A percentile compares a stretch with the other conserved stretches of the same genome.
Evolutionary conservation across 2,888 invertebrate genomes (phyloP).

Genomic region (Meteorus colon): DNA sequence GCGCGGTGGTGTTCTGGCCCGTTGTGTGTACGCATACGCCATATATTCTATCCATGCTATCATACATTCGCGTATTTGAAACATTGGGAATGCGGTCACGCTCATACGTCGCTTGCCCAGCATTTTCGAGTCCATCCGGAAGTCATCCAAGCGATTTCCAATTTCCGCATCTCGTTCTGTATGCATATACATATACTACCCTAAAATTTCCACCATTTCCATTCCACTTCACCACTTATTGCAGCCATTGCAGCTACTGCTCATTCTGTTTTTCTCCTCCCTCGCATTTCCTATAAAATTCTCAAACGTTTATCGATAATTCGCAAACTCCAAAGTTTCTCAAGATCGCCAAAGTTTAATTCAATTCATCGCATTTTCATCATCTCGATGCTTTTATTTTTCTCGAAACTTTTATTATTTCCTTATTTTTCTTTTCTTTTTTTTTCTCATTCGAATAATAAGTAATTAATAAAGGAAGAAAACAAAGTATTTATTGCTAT

Average conservation of each 20-base stretch:
- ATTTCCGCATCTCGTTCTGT: constrained; percentile 24
- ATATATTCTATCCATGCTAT: background rate
- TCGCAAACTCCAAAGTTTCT: background rate
- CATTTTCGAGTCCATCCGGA: constrained; percentile 35
- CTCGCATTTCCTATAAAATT: background rate
- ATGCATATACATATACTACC: background rate
- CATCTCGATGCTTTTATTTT: background rate
- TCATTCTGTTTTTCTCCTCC: background rate
- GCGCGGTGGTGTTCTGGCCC: background rate
- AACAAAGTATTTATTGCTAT: background rate
- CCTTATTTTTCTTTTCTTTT: background rate
- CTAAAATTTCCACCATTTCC: background rate
- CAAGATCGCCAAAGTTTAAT: constrained; percentile 1
- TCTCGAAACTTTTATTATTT: background rate
- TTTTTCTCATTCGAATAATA: background rate
- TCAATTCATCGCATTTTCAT: background rate
- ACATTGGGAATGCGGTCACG: constrained; percentile 37
- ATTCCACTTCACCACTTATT: background rate
- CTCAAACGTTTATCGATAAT: constrained; percentile 12
- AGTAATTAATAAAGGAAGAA: background rate
- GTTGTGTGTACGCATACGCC: background rate
- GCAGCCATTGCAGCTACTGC: background rate
- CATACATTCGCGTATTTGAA: constrained; percentile 33
- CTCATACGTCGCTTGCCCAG: constrained; percentile 18
- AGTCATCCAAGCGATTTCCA: constrained; percentile 40